Evolutionary conservation across 92 coral and sea anemone species (phyloP).

Genomic region (Epizoanthus rinbou): DNA sequence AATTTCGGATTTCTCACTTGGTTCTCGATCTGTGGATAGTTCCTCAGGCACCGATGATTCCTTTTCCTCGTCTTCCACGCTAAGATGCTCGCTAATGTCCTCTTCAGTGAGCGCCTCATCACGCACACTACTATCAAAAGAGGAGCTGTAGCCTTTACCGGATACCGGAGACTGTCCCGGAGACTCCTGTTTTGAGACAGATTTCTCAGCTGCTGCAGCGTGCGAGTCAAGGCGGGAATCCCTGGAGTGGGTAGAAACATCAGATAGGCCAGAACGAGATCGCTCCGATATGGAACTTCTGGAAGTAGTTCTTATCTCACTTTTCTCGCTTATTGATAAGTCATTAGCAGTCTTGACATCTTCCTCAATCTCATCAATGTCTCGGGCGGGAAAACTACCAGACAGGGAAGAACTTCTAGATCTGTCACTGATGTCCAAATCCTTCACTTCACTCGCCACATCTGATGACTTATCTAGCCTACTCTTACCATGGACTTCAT

Average conservation of each 20-base stretch:
- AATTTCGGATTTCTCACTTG: constrained; percentile 50
- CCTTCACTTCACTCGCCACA: constrained; percentile 59
- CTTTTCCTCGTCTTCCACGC: constrained; percentile 53
- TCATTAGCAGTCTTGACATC: constrained; percentile 65
- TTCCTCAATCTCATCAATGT: constrained; percentile 69
- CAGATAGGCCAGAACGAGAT: constrained; percentile 24
- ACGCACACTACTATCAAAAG: constrained; percentile 68
- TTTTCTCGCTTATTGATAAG: constrained; percentile 58
- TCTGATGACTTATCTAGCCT: constrained; percentile 19
- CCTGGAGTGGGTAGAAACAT: constrained; percentile 35
- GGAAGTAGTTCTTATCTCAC: constrained; percentile 47
- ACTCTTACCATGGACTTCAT: constrained; percentile 4
- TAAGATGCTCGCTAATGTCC: constrained; percentile 75
- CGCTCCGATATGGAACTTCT: constrained; percentile 13
- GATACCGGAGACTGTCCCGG: constrained; percentile 44
- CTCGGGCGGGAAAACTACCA: constrained; percentile 10
- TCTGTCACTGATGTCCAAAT: constrained; percentile 74
- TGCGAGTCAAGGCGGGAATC: constrained; percentile 20
- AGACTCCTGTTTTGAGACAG: constrained; percentile 16
- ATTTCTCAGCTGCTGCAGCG: neutral
- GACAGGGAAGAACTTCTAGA: constrained; percentile 34
- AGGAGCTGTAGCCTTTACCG: constrained; percentile 61
- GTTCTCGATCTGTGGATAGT: constrained; percentile 7
- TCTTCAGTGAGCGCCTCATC: constrained; percentile 58
- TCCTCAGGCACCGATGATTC: constrained; percentile 47